phyloP scores from a whole-genome alignment of 2,888 invertebrate species.

The Campoletis raptor region DNA sequence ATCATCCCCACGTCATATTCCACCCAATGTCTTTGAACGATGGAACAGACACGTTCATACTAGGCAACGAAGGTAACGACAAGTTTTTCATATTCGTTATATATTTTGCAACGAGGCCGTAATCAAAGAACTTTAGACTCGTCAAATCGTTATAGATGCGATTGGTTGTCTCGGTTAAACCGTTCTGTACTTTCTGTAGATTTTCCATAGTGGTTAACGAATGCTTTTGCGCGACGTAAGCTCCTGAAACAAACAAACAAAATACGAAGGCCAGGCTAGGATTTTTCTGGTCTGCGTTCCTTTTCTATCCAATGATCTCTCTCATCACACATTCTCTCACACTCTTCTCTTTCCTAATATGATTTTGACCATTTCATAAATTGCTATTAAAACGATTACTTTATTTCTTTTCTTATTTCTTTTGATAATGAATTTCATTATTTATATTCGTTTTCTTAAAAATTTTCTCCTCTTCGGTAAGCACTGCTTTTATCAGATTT shows the following conservation, averaged over 20 bases:
- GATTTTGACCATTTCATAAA: background rate
- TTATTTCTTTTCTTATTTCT: background rate
- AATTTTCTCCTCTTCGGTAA: background rate
- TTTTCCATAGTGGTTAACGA: constrained; percentile 81
- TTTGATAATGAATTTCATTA: background rate
- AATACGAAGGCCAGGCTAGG: constrained; percentile 78
- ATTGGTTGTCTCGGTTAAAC: constrained; percentile 80
- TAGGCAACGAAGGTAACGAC: constrained; percentile 74
- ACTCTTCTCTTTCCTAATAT: background rate
- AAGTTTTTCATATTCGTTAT: constrained; percentile 77
- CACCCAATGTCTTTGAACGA: constrained; percentile 78
- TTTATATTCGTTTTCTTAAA: background rate
- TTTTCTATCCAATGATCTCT: constrained; percentile 32
- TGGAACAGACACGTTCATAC: constrained; percentile 80
- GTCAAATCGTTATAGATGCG: constrained; percentile 78
- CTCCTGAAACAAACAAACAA: constrained; percentile 85
- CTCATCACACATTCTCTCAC: constrained; percentile 15
- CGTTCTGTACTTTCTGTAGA: constrained; percentile 80
- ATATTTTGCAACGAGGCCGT: constrained; percentile 78
- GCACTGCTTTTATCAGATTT: background rate
- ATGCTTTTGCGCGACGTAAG: constrained; percentile 82
- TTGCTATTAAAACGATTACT: background rate
- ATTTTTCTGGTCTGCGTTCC: constrained; percentile 68
- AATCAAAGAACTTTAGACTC: constrained; percentile 76
- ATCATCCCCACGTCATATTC: constrained; percentile 76